Base-by-base conservation (phyloP, 1,140 invertebrate species). In the Dysdera silvatica region DNA sequence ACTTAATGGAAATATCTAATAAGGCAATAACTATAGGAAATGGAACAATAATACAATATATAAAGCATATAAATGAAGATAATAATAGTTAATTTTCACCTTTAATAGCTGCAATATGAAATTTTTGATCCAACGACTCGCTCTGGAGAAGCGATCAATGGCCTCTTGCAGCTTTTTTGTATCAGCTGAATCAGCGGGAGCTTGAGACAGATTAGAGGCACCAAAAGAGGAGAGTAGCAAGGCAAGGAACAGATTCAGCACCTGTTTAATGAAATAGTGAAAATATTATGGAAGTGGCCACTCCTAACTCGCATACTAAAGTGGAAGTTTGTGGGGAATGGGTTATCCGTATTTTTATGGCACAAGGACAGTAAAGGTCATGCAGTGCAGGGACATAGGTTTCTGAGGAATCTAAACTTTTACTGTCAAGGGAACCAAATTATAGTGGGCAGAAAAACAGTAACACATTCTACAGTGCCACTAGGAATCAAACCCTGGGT, bases 211-310 rank as follows among this genome's bases (percentile, higher is more conserved):
- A 79, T 88, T 95, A 47, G 91, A 93, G 66, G 93, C 94, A 74
- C 95, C 94, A 77, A 98, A 98, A 77, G 96, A 96, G 78, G 88
- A 91, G 82, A 98, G 87, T 80, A 98, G 86, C 85, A 98, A 85
- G 76, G 95, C 95, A 82, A 98, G 90, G 86, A 98, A 98, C 73
- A 98, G 87, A 79, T 98, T 98, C 74, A 98, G 84, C 66, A 98
- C 65, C 65, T 67, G 16, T 4, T 49, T 18, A 20, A 49, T 12
- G 29, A n/a, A 37, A 37, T 14, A 37, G n/a, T 37, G n/a, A 37
- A 37, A 14, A 37, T 37, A 37, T 37, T n/a, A n/a, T n/a, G n/a
- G n/a, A n/a, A n/a, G n/a, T n/a, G n/a, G n/a, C n/a, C n/a, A n/a
- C n/a, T n/a, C n/a, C n/a, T n/a, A n/a, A n/a, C n/a, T n/a, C n/a